Percentiles rank a stretch among this genome's conserved stretches.
Evolutionary conservation across 2,113 vertebrate genomes (phyloP).

Genomic region (Leucopsar rothschildi): DNA sequence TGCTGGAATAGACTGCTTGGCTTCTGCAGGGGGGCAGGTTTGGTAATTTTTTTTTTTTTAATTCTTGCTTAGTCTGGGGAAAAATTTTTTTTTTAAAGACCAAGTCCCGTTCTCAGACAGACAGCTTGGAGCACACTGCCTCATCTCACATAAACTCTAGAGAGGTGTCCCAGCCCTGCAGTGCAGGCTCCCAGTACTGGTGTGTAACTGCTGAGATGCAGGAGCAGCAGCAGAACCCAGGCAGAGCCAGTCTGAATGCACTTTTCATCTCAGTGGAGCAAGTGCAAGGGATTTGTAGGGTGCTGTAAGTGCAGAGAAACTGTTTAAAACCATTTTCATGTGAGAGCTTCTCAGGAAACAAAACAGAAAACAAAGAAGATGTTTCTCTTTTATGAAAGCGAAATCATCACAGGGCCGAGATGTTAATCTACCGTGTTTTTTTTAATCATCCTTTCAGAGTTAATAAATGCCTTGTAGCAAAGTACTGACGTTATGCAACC

Average conservation of each 20-base stretch:
- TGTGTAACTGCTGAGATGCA: not conserved
- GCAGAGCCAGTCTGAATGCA: not conserved
- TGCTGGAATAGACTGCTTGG: not conserved
- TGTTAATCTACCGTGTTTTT: not conserved
- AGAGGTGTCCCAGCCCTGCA: not conserved
- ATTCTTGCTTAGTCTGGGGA: not conserved
- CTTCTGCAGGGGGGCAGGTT: not conserved
- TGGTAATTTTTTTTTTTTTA: not conserved
- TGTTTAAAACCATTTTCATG: not conserved
- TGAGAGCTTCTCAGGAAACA: not conserved
- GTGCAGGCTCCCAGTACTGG: rapidly evolving
- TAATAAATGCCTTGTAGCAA: not conserved
- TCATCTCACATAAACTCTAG: not conserved
- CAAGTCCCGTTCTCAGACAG: not conserved
- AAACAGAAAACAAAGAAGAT: not conserved
- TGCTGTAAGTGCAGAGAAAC: not conserved
- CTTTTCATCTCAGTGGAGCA: not conserved
- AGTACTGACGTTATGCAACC: not conserved
- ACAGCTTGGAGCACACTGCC: no score
- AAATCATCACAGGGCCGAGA: not conserved
- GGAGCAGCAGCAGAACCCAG: not conserved
- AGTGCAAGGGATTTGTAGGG: not conserved
- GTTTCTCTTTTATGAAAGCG: not conserved
- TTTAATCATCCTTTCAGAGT: not conserved
- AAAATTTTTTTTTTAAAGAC: not conserved